phyloP scores from a whole-genome alignment of 2,113 vertebrate species.

The Phalacrocorax brasilianus region DNA sequence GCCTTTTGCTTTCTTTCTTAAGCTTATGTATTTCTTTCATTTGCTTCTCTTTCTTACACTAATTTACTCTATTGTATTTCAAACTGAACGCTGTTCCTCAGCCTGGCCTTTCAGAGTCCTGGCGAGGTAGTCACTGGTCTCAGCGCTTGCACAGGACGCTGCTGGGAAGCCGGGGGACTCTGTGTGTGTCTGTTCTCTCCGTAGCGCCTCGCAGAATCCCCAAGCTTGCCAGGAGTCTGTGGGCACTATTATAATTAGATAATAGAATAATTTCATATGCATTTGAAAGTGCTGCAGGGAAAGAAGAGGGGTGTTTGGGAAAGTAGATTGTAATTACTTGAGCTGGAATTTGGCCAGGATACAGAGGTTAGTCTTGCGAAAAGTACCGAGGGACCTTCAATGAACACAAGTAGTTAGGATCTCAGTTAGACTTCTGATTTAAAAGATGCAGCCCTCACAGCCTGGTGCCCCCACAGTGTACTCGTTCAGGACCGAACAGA shows the following conservation, averaged over 20 bases:
- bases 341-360: conserved; percentile 68
- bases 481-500: neutral
- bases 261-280: conserved; percentile 55
- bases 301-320: conserved; percentile 18
- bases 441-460: neutral
- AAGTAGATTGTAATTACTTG: conserved; percentile 52
- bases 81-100: accelerated
- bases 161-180: neutral
- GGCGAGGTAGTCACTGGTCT: neutral
- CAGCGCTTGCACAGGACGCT: accelerated
- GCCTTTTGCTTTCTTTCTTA: neutral
- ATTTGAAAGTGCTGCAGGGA: conserved; percentile 49
- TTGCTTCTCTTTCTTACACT: neutral
- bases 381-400: neutral
- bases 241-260: conserved; percentile 49
- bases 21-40: neutral
- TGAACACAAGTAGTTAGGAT: neutral
- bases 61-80: neutral
- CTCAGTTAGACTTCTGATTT: neutral
- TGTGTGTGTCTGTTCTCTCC: neutral
- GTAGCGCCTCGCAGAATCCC: neutral
- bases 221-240: neutral
- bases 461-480: conserved; percentile 1
- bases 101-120: neutral
- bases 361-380: neutral